Evolutionary conservation across 2,797 vertebrate genomes (phyloP), one percentile per base, ranked within the genome.

Genomic region (Thaleichthys pacificus): DNA sequence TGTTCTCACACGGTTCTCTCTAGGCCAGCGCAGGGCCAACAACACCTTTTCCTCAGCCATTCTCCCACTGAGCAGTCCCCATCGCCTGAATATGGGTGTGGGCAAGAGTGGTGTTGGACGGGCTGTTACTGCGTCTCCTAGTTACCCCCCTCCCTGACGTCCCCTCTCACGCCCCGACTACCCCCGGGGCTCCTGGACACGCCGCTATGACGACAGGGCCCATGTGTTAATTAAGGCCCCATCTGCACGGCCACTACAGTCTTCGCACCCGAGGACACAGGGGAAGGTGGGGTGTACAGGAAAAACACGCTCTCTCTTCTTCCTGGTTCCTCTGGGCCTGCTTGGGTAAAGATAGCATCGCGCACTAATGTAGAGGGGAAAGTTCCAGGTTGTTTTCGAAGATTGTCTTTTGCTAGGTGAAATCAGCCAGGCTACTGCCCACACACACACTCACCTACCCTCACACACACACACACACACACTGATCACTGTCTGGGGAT

Each of bases 201-300:
- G 68, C 72, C 77, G 83, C 72, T 60, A 74, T 79, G 79, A 74
- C 72, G 62, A 81, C 80, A 82, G 84, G 78, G 76, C 65, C 73
- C 63, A 76, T 72, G 84, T 85, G 85, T 85, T 91, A 90, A 91
- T 91, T 88, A 88, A 84, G 81, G 88, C 74, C 85, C 90, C 90
- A 89, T 89, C 89, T 90, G 90, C 72, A 82, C 77, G 78, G 72
- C 69, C 69, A 73, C 82, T 65, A 57, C 65, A 35, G 68, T 79
- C 77, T 85, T 91, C 83, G 78, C 88, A 89, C 85, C 82, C 71
- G 26, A 11, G 75, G 78, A 61, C 83, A 64, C 76, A 0, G 28
- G 80, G 81, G 82, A 77, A 7, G 22, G 64, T 19, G 67, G 61
- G 66, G 42, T 49, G 73, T 32, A 21, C 6, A 68, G 56, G 54